Conservation (phyloP, 1,140 invertebrate species). For the Maconellicoccus hirsutus region DNA sequence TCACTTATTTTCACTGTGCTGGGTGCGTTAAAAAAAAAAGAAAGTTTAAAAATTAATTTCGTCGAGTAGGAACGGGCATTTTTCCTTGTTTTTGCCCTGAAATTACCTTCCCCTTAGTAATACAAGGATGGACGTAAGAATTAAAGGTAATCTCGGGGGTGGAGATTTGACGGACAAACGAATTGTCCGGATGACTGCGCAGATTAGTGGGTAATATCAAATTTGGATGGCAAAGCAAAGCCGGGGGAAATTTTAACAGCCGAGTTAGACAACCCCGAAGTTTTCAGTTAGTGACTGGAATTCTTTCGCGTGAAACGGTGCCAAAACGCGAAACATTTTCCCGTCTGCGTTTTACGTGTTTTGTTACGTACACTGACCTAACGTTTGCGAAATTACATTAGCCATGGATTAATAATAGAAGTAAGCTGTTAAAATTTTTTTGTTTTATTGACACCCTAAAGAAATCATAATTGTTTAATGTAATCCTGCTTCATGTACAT, state of each 20-base stretch:
- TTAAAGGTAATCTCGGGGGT: slow-evolving; percentile 19
- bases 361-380: slow-evolving; percentile 11
- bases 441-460: too few species aligned
- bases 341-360: slow-evolving; percentile 1
- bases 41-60: slow-evolving; percentile 22
- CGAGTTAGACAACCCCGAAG: slow-evolving; percentile 12
- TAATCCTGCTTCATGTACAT: too few species aligned
- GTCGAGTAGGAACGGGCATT: slow-evolving; percentile 11
- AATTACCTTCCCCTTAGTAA: slow-evolving; percentile 12
- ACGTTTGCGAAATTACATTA: slow-evolving; percentile 11
- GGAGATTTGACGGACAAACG: slow-evolving; percentile 21
- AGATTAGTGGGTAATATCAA: slow-evolving; percentile 21
- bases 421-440: neutral
- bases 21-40: neutral
- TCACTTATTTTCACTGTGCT: neutral
- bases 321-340: neutral
- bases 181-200: slow-evolving; percentile 20
- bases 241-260: slow-evolving; percentile 15
- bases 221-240: neutral
- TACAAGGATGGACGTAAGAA: slow-evolving; percentile 20
- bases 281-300: slow-evolving; percentile 3
- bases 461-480: too few species aligned
- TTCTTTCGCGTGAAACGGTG: slow-evolving; percentile 1
- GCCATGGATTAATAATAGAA: neutral
- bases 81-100: slow-evolving; percentile 11